Conservation (phyloP, 2,113 vertebrate genomes). For the Tympanuchus pallidicinctus region DNA sequence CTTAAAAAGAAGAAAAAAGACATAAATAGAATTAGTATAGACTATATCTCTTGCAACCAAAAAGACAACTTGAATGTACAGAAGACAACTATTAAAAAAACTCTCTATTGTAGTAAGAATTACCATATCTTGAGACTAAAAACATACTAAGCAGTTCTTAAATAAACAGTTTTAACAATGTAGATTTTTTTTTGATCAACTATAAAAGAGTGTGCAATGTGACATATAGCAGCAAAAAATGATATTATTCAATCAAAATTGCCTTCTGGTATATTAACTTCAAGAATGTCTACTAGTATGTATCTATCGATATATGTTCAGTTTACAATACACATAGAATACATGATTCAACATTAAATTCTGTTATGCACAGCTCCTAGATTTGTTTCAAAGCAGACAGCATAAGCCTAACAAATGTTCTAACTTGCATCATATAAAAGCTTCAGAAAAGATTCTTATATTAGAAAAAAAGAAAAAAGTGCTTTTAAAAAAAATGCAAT, state of each 20-base stretch:
- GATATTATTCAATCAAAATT: neutral
- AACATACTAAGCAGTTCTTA: accelerated
- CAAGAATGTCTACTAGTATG: neutral
- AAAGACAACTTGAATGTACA: neutral
- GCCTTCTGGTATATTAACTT: neutral
- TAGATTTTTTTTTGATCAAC: neutral
- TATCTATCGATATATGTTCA: neutral
- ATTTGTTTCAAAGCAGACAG: neutral
- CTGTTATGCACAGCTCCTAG: neutral
- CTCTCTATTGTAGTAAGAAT: neutral
- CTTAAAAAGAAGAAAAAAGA: constrained; percentile 72
- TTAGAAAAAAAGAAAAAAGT: neutral
- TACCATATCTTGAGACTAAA: neutral
- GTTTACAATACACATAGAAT: neutral
- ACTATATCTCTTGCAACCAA: neutral
- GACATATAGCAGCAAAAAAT: neutral
- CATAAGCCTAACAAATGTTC: neutral
- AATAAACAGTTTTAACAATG: neutral
- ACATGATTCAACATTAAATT: neutral
- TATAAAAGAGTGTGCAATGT: neutral
- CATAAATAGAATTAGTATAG: neutral
- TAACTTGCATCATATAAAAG: neutral
- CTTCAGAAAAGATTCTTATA: neutral
- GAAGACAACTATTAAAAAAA: neutral
- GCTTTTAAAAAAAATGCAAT: neutral